phyloP scores from a whole-genome alignment of 53 echinoderm and acorn worm genomes.

The Stichopus horrens region DNA sequence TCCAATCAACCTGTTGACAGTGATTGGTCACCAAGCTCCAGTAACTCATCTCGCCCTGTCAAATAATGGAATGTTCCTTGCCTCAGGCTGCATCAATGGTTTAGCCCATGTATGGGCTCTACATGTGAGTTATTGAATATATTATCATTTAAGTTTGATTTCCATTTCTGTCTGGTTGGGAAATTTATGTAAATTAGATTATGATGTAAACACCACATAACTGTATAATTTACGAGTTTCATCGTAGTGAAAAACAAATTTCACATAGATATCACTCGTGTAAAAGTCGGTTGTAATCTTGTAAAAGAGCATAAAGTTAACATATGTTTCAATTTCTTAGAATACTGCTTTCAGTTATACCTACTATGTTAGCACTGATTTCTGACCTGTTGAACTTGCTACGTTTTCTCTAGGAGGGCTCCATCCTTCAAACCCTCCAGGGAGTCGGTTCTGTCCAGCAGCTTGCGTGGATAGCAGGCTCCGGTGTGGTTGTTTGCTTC shows the following conservation, averaged over 20 bases:
- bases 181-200: too few species aligned
- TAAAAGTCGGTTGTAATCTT: too few species aligned
- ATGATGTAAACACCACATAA: too few species aligned
- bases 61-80: constrained; percentile 75
- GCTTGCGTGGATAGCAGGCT: constrained; percentile 75
- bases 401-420: constrained; percentile 63
- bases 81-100: constrained; percentile 82
- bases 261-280: too few species aligned
- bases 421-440: constrained; percentile 71
- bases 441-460: constrained; percentile 72
- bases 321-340: too few species aligned
- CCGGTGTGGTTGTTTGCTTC: constrained; percentile 72
- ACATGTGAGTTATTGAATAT: constrained; percentile 67
- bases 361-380: neutral
- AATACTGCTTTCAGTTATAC: too few species aligned
- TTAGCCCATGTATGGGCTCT: constrained; percentile 87
- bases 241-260: too few species aligned
- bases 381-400: neutral
- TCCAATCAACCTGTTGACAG: constrained; percentile 13
- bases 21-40: constrained; percentile 63
- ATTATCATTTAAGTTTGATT: too few species aligned
- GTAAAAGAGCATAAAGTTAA: too few species aligned
- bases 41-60: constrained; percentile 81
- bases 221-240: too few species aligned
- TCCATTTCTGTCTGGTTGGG: too few species aligned